phyloP scores from a whole-genome alignment of 2,888 invertebrate species.

The Abrostola tripartita region DNA sequence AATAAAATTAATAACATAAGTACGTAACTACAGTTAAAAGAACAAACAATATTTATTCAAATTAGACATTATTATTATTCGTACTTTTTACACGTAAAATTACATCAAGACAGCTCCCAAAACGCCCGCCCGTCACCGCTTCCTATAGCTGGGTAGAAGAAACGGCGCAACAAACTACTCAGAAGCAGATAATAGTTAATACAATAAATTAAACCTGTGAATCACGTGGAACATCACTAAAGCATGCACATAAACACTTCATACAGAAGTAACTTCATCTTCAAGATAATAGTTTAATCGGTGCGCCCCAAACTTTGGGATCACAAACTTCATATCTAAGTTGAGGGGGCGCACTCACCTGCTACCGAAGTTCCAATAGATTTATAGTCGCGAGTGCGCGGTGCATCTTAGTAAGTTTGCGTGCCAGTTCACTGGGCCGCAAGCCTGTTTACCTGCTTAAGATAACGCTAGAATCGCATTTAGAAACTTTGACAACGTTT shows the following conservation, averaged over 20 bases:
- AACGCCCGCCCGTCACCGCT: too few relatives aligned
- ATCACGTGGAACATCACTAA: too few relatives aligned
- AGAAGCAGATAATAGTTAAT: background rate
- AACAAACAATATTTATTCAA: too few relatives aligned
- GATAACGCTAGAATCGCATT: conserved; percentile 6
- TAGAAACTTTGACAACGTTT: background rate
- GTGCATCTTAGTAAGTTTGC: conserved; percentile 43
- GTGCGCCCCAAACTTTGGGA: conserved; percentile 7
- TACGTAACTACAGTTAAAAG: too few relatives aligned
- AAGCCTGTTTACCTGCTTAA: conserved; percentile 41
- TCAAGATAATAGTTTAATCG: conserved; percentile 47
- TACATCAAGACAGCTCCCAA: too few relatives aligned
- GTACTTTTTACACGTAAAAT: too few relatives aligned
- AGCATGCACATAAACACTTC: background rate
- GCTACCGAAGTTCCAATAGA: conserved; percentile 32
- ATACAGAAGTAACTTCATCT: conserved; percentile 25
- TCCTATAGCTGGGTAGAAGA: too few relatives aligned
- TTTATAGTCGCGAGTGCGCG: conserved; percentile 41
- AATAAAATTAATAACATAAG: too few relatives aligned
- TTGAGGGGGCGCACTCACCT: conserved; percentile 38
- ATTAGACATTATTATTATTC: too few relatives aligned
- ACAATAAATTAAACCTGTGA: background rate
- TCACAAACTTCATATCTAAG: conserved; percentile 43
- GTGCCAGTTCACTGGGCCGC: conserved; percentile 49
- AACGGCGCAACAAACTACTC: background rate